Evolutionary conservation across 2,888 invertebrate genomes (phyloP).

Genomic region (Microctonus aethiopoides): DNA sequence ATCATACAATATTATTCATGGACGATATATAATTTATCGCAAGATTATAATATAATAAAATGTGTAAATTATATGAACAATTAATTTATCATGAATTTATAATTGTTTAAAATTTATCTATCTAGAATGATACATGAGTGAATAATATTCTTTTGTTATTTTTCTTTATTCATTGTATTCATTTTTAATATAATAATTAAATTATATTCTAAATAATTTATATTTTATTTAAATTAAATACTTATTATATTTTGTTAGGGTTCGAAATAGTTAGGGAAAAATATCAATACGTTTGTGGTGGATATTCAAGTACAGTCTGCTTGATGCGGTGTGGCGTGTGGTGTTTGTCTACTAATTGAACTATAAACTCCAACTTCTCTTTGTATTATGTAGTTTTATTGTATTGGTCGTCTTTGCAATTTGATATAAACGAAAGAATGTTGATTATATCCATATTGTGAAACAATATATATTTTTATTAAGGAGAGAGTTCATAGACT

Average conservation of each 20-base stretch:
- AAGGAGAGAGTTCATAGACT: not conserved
- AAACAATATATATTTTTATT: not conserved
- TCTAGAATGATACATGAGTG: not conserved
- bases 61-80: constrained; percentile 22
- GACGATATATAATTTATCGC: not conserved
- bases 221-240: no score
- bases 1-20: not conserved
- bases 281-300: not conserved
- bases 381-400: not conserved
- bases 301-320: no score
- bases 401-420: not conserved
- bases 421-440: constrained; percentile 16
- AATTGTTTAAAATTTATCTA: constrained; percentile 10
- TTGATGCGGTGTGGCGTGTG: no score
- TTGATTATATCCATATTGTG: constrained; percentile 7
- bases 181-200: not conserved
- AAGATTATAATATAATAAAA: not conserved
- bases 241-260: not conserved
- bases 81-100: constrained; percentile 23
- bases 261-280: not conserved
- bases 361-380: not conserved
- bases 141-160: no score
- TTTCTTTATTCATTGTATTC: not conserved
- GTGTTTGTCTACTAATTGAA: constrained; percentile 5
- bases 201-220: constrained; percentile 1